These are phyloP conservation scores for Pachypanchax playfairii DNA, from an alignment of 2,113 vertebrate genomes.

Conservation along the genomic window DNA sequence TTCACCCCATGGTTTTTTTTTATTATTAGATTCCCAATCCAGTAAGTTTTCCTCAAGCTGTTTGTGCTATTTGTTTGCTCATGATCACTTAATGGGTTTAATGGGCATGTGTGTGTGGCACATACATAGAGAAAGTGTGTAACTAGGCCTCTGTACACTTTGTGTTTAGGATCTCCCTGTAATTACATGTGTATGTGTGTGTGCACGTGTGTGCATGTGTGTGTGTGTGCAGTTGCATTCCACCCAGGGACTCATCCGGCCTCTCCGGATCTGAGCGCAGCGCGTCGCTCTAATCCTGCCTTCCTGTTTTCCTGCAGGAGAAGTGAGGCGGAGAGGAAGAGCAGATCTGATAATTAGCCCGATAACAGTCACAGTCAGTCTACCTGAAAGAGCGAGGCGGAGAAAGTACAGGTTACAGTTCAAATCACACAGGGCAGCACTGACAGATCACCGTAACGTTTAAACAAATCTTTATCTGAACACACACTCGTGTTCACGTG, in stretches of 20 bases:
- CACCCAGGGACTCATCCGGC: slow-evolving; percentile 58
- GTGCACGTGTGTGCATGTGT: slow-evolving; percentile 15
- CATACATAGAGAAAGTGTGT: slow-evolving; percentile 34
- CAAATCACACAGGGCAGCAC: neutral
- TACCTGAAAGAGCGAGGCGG: slow-evolving; percentile 36
- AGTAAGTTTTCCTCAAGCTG: slow-evolving; percentile 41
- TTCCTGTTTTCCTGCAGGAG: slow-evolving; percentile 80
- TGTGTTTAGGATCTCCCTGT: slow-evolving; percentile 18
- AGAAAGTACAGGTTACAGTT: neutral
- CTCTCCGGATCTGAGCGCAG: slow-evolving; percentile 77
- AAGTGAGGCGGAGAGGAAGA: slow-evolving; percentile 73
- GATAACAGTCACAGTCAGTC: slow-evolving; percentile 51
- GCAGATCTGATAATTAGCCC: slow-evolving; percentile 75
- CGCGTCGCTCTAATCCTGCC: slow-evolving; percentile 76
- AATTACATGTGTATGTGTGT: slow-evolving; percentile 9
- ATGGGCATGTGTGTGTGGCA: slow-evolving; percentile 21
- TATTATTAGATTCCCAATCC: slow-evolving; percentile 50
- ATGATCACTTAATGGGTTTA: slow-evolving; percentile 62
- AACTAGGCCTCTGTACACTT: slow-evolving; percentile 16
- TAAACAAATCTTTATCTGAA: too few species aligned
- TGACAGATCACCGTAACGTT: too few species aligned
- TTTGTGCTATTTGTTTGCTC: slow-evolving; percentile 66
- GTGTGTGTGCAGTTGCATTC: slow-evolving; percentile 48
- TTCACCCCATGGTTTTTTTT: slow-evolving; percentile 46
- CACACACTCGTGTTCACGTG: too few species aligned